Evolutionary conservation across 2,113 vertebrate genomes (phyloP).

Genomic region (Brachyhypopomus gauderio): DNA sequence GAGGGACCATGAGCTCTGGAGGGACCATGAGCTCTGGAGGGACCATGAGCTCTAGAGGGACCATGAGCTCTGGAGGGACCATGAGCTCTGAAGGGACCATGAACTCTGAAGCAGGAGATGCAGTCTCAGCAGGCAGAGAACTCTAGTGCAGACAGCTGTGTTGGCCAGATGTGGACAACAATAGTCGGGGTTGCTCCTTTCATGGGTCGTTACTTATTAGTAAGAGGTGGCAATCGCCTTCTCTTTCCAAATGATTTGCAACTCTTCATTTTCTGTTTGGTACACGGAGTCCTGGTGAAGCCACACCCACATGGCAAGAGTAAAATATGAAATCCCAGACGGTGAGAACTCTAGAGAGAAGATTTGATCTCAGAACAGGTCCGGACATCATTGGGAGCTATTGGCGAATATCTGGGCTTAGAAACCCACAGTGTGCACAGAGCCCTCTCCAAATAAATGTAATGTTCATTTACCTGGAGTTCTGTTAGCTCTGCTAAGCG

Average conservation of each 20-base stretch:
- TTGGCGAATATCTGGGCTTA: conserved; percentile 28
- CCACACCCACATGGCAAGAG: too few species aligned
- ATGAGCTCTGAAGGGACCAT: too few species aligned
- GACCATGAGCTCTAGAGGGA: too few species aligned
- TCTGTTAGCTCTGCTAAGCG: conserved; percentile 50
- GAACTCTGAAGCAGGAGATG: conserved; percentile 52
- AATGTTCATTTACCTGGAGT: conserved; percentile 60
- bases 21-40: too few species aligned
- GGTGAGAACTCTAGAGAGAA: too few species aligned
- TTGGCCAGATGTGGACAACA: conserved; percentile 59
- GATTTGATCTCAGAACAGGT: background rate
- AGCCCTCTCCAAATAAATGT: conserved; percentile 56
- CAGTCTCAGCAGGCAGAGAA: conserved; percentile 10
- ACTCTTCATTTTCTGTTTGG: too few species aligned
- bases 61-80: too few species aligned
- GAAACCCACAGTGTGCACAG: conserved; percentile 52
- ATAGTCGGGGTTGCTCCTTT: conserved; percentile 48
- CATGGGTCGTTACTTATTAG: conserved; percentile 48
- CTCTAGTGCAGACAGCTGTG: conserved; percentile 51
- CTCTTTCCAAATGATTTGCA: background rate
- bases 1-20: too few species aligned
- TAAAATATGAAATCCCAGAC: too few species aligned
- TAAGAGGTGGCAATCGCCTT: conserved; percentile 40
- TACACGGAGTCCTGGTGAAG: conserved; percentile 33
- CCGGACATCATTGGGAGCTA: background rate